Evolutionary conservation across 2,888 invertebrate genomes (phyloP).

Genomic region (Himalopsyche kuldschensis): DNA sequence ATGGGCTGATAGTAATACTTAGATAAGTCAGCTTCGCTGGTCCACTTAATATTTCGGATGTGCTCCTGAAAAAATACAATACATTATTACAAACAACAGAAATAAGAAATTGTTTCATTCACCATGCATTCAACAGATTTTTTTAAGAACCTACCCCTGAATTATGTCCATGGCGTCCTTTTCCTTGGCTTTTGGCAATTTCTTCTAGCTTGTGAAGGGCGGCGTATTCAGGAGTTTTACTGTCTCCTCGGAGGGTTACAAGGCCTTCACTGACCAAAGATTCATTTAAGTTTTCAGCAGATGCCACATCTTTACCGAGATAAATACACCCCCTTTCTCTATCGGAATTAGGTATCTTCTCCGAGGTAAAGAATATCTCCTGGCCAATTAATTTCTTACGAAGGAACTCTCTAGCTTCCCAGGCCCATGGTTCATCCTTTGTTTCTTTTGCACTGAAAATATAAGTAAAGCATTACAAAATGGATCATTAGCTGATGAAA

Average conservation of each 20-base stretch:
- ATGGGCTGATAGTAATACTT: slow-evolving; percentile 83
- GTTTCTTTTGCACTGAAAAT: slow-evolving; percentile 64
- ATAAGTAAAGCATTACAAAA: not conserved
- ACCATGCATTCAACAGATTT: not conserved
- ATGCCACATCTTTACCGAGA: slow-evolving; percentile 76
- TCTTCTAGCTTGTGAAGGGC: slow-evolving; percentile 85
- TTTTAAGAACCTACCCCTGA: slow-evolving; percentile 38
- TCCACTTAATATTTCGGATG: slow-evolving; percentile 86
- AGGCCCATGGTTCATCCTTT: slow-evolving; percentile 92
- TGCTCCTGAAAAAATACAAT: slow-evolving; percentile 59
- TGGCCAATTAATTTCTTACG: slow-evolving; percentile 90
- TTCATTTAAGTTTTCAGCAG: slow-evolving; percentile 88
- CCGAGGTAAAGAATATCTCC: slow-evolving; percentile 81
- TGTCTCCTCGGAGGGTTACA: slow-evolving; percentile 75
- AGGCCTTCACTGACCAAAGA: slow-evolving; percentile 86
- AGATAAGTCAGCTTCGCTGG: slow-evolving; percentile 83
- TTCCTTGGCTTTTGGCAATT: slow-evolving; percentile 81
- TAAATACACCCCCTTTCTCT: slow-evolving; percentile 72
- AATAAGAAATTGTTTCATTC: not conserved
- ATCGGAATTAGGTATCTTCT: slow-evolving; percentile 80
- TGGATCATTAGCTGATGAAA: too few relatives aligned
- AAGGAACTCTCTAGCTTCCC: slow-evolving; percentile 96
- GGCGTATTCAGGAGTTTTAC: slow-evolving; percentile 60
- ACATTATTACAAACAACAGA: not conserved
- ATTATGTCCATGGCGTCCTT: slow-evolving; percentile 81